Evolutionary conservation across 2,797 vertebrate species (phyloP).

Genomic region (Pantherophis alleghaniensis): DNA sequence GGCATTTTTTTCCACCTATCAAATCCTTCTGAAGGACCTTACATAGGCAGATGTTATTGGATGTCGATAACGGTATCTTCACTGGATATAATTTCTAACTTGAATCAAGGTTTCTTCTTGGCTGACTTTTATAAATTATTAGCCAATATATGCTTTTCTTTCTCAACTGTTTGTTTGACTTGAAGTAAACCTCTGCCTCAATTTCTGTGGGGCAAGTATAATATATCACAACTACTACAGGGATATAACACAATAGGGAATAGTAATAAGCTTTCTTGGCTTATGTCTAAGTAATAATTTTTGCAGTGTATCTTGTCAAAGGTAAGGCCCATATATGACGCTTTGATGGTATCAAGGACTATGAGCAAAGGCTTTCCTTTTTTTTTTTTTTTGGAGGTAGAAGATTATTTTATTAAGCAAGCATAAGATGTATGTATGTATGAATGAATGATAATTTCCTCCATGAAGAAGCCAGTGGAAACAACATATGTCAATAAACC

Average conservation of each 20-base stretch:
- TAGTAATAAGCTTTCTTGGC: background rate
- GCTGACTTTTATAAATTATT: background rate
- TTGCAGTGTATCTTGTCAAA: background rate
- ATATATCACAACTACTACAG: background rate
- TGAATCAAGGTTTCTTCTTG: background rate
- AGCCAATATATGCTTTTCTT: background rate
- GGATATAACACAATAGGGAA: background rate
- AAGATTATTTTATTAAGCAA: conserved; percentile 56
- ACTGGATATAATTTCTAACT: background rate
- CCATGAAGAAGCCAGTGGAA: conserved; percentile 1
- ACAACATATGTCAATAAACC: conserved; percentile 35
- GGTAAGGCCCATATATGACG: background rate
- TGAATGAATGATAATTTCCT: conserved; percentile 52
- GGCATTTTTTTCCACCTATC: background rate
- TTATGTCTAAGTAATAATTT: background rate
- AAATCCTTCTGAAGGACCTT: background rate
- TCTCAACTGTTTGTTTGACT: background rate
- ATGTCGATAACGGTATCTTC: background rate
- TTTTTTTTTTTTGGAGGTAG: conserved; percentile 4
- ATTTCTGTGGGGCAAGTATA: background rate
- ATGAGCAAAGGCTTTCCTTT: no score
- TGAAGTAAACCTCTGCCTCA: background rate
- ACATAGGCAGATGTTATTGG: background rate
- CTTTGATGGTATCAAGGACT: background rate
- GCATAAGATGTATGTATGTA: conserved; percentile 38